Conservation (phyloP, 2,797 vertebrate species). For the Scolopax rusticola region DNA sequence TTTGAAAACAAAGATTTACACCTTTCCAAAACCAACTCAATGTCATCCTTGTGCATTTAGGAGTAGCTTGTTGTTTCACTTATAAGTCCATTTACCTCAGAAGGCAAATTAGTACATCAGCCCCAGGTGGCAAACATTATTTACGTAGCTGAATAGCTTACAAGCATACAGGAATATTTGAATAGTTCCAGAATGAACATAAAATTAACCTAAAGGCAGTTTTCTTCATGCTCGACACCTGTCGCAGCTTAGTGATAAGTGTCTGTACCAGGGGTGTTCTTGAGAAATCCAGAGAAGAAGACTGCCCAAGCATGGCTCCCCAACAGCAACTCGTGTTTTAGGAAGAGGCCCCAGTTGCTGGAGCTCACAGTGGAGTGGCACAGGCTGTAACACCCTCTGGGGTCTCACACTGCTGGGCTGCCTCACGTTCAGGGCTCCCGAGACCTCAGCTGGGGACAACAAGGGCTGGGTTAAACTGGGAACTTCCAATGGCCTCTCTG, state of each 20-base stretch:
- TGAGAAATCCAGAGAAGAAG: neutral
- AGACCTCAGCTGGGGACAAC: neutral
- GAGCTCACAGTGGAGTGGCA: neutral
- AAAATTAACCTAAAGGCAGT: conserved; percentile 1
- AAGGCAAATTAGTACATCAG: neutral
- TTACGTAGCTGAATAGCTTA: neutral
- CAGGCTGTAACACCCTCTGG: neutral
- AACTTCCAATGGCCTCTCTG: neutral
- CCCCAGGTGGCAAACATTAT: neutral
- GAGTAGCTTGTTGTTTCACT: neutral
- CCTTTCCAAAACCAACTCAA: neutral
- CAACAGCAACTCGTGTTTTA: neutral
- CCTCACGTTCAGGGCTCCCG: neutral
- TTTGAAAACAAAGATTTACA: neutral
- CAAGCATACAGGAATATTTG: neutral
- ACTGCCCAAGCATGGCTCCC: neutral
- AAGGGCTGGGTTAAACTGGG: neutral
- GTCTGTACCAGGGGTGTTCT: neutral
- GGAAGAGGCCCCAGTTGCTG: neutral
- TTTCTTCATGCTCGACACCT: neutral
- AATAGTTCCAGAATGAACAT: neutral
- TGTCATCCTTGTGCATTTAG: neutral
- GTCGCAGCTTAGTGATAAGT: neutral
- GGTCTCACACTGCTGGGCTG: neutral
- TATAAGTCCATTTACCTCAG: neutral